phyloP scores from a whole-genome alignment of 1,140 invertebrate genomes.

The Campoletis sonorensis region DNA sequence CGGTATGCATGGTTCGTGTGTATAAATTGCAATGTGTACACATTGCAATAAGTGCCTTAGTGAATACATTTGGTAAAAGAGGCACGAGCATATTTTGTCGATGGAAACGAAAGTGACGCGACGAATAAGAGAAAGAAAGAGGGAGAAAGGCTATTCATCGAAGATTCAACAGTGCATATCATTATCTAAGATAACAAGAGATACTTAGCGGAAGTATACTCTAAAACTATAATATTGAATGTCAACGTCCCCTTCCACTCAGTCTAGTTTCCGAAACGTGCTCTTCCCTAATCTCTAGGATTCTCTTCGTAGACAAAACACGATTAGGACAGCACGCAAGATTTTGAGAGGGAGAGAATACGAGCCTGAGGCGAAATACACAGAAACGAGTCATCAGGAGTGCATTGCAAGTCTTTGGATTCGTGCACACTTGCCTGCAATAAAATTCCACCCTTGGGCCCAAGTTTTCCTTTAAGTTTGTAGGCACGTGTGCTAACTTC shows the following conservation, averaged over 20 bases:
- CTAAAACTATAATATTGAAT: conserved; percentile 16
- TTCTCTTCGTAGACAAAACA: conserved; percentile 54
- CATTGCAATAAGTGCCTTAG: neutral
- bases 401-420: neutral
- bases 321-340: conserved; percentile 57
- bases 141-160: conserved; percentile 43
- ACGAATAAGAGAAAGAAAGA: too few relatives aligned
- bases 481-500: neutral
- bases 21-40: neutral
- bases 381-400: conserved; percentile 21
- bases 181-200: conserved; percentile 12
- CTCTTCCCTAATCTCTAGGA: conserved; percentile 58
- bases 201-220: conserved; percentile 23
- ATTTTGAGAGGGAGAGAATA: neutral
- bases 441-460: conserved; percentile 44
- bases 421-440: conserved; percentile 38
- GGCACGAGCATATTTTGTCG: neutral
- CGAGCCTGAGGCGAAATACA: neutral
- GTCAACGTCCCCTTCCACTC: conserved; percentile 3
- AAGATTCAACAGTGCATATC: conserved; percentile 47
- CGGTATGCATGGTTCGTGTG: conserved; percentile 35
- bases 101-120: conserved; percentile 1
- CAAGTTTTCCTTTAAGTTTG: conserved; percentile 8
- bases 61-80: conserved; percentile 18
- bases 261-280: conserved; percentile 53